A percentile compares a stretch with the other conserved stretches of the same genome.
These are phyloP conservation scores for Sminthurinus signatus DNA, from an alignment of 1,140 invertebrate genomes.

Conservation along the genomic window DNA sequence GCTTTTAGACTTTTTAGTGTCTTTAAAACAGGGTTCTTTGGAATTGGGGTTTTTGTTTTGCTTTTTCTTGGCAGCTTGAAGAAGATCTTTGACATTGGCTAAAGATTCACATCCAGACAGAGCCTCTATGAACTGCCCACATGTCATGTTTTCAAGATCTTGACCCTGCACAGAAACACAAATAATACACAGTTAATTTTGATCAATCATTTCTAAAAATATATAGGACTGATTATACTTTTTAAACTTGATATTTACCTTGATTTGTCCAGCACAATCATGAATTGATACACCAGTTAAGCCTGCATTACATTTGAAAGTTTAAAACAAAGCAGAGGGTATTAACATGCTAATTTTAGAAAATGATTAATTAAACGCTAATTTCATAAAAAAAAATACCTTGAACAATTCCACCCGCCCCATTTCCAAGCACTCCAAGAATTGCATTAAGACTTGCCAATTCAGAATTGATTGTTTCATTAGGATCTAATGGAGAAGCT, in stretches of 20 bases:
- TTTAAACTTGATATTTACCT: constrained; percentile 17
- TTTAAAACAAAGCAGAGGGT: too few relatives aligned
- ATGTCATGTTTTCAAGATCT: constrained; percentile 20
- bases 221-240: too few relatives aligned
- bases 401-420: neutral
- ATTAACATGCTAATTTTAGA: neutral
- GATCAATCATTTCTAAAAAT: neutral
- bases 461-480: constrained; percentile 9
- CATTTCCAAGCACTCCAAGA: constrained; percentile 9
- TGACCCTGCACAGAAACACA: constrained; percentile 6
- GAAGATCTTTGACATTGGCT: constrained; percentile 9
- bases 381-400: neutral
- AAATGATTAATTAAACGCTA: neutral
- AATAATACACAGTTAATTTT: constrained; percentile 1
- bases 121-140: constrained; percentile 21
- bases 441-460: constrained; percentile 9
- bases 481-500: constrained; percentile 9
- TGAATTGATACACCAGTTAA: constrained; percentile 23
- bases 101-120: constrained; percentile 24
- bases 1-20: too few relatives aligned
- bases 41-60: constrained; percentile 18
- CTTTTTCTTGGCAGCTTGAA: constrained; percentile 20
- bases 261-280: constrained; percentile 20
- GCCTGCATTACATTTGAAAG: neutral
- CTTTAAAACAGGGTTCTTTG: constrained; percentile 22